These are phyloP conservation scores for Lasioglossum villosulum DNA, from an alignment of 2,888 invertebrate genomes.

Conservation along the genomic window DNA sequence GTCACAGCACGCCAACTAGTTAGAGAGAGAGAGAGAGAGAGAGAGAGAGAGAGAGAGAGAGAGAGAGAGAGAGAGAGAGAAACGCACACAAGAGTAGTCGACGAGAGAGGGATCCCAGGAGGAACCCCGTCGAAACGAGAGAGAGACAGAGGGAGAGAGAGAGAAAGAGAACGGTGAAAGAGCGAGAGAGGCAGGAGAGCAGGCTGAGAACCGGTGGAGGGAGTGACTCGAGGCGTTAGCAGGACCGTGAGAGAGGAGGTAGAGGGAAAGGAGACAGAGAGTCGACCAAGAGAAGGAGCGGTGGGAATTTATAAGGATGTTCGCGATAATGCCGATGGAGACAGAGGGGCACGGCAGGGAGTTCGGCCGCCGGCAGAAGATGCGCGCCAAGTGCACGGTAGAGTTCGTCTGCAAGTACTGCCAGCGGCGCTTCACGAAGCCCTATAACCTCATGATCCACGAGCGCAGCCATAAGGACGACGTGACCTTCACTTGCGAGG, in stretches of 20 bases:
- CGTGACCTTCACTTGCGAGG: constrained; percentile 97
- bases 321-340: constrained; percentile 85
- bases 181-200: constrained; percentile 32
- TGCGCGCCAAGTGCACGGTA: constrained; percentile 84
- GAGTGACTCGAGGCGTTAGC: constrained; percentile 72
- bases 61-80: not conserved
- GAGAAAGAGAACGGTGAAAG: constrained; percentile 12
- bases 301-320: constrained; percentile 85
- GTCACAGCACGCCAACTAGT: not conserved
- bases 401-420: constrained; percentile 99
- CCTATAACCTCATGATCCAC: constrained; percentile 98
- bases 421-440: constrained; percentile 98
- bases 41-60: too few relatives aligned
- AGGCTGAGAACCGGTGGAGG: constrained; percentile 63
- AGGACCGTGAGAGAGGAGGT: constrained; percentile 74
- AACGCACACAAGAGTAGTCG: constrained; percentile 25
- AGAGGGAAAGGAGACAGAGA: constrained; percentile 75
- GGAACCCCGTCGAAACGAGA: constrained; percentile 32
- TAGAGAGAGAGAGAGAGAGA: too few relatives aligned
- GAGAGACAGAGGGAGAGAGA: constrained; percentile 55
- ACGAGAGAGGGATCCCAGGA: constrained; percentile 63
- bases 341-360: constrained; percentile 85
- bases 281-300: constrained; percentile 80
- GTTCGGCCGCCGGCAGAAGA: constrained; percentile 88
- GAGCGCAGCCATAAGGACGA: constrained; percentile 99